These are phyloP conservation scores for Pseudopodoces humilis DNA, from an alignment of 2,113 vertebrate genomes.

Conservation along the genomic window DNA sequence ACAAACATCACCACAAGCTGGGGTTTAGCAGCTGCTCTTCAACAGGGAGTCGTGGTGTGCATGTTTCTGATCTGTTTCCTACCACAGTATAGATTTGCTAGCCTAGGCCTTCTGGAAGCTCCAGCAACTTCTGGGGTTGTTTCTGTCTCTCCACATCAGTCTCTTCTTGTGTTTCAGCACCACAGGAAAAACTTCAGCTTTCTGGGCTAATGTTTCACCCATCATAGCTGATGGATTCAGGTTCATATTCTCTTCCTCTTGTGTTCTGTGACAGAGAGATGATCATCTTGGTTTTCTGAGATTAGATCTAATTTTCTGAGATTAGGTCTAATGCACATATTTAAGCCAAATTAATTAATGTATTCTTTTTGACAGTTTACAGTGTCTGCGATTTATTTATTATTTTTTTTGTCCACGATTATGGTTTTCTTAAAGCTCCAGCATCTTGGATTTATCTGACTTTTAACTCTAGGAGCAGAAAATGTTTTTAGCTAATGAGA, in stretches of 20 bases:
- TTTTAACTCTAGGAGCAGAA: neutral
- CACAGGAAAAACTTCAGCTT: neutral
- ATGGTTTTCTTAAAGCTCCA: neutral
- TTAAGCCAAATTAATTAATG: neutral
- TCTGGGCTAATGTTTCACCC: neutral
- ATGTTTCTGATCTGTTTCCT: neutral
- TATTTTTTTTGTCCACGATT: neutral
- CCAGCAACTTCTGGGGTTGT: neutral
- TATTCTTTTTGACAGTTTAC: neutral
- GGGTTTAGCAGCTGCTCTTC: neutral
- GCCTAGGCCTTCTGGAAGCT: neutral
- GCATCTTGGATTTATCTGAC: neutral
- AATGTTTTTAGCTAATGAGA: neutral
- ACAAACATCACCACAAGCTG: too few relatives aligned
- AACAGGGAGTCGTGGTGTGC: rapidly evolving
- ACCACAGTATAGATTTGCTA: neutral
- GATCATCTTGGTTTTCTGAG: neutral
- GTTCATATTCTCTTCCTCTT: neutral
- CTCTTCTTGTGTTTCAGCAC: neutral
- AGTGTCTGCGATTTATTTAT: neutral
- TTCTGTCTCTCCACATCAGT: rapidly evolving
- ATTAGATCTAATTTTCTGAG: neutral
- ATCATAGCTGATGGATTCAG: rapidly evolving
- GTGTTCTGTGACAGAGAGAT: neutral
- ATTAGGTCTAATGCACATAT: neutral